Base-by-base conservation (phyloP, 2,797 vertebrate species). In the Ibycter americanus region DNA sequence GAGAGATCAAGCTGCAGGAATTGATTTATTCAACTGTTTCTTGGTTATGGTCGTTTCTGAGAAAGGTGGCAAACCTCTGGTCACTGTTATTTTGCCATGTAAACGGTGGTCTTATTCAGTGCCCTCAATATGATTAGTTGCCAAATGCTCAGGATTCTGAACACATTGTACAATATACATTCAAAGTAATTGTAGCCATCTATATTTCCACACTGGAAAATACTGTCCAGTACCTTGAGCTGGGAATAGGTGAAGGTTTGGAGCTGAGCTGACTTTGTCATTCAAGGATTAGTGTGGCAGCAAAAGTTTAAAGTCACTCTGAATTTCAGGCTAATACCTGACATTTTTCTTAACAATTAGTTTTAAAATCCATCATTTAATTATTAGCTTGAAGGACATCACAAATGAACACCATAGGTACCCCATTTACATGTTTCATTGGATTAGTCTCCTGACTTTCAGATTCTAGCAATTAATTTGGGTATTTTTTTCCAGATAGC, bases 401-500 rank as follows among this genome's bases (percentile, higher is more conserved):
- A 82, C 82, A 97, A 97, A 97, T 83, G 94, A 98, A 91, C 63
- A 92, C 17, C 31, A 92, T 90, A 83, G 78, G 72, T 91, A 65
- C 85, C 46, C 59, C 63, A 97, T 98, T 98, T 98, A 96, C 96
- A 96, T 97, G 87, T 96, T 97, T 98, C 98, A 98, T 97, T 68
- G 32, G 62, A 97, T 98, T 97, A 97, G 89, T 95, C 77, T 89
- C 77, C 91, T 97, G 94, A 92, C 92, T 98, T 98, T 98, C 95
- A 97, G 71, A 97, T 97, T 92, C 49, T 83, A 93, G 92, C 88
- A 96, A 98, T 98, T 98, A 98, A 97, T 97, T 97, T 93, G 56
- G 32, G 8, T 52, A 73, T 87, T 93, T 94, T 85, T 93, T 94
- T 87, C 32, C 31, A 77, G 88, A 86, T 95, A 97, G 78, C 83